phyloP scores from a whole-genome alignment of 2,113 vertebrate species.

The Lagopus leucura region DNA sequence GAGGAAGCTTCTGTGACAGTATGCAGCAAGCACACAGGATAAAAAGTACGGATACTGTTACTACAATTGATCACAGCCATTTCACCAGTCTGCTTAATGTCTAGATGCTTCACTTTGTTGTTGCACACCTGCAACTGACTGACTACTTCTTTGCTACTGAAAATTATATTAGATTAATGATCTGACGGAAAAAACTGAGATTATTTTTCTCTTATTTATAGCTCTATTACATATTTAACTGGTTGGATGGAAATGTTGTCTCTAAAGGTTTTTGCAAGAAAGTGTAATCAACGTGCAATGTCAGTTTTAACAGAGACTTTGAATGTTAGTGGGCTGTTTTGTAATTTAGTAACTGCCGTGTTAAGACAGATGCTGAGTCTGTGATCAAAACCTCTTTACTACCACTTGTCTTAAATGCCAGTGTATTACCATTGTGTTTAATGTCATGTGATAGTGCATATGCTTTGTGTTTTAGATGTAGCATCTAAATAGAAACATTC shows the following conservation, averaged over 20 bases:
- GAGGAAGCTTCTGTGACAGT: not conserved
- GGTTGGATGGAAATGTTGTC: not conserved
- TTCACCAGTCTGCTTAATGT: not conserved
- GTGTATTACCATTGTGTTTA: slow-evolving; percentile 17
- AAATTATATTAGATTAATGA: not conserved
- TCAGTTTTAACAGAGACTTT: not conserved
- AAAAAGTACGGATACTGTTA: not conserved
- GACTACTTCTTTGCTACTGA: not conserved
- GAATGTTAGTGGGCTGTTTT: slow-evolving; percentile 28
- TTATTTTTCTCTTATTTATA: slow-evolving; percentile 10
- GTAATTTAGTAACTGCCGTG: slow-evolving; percentile 20
- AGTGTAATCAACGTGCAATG: not conserved
- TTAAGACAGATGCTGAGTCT: not conserved
- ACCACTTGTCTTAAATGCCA: slow-evolving; percentile 5
- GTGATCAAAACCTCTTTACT: slow-evolving; percentile 5
- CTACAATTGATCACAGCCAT: not conserved
- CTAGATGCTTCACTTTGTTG: not conserved
- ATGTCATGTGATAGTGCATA: not conserved
- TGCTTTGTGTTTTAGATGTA: slow-evolving; percentile 15
- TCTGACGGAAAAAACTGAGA: not conserved
- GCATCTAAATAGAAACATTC: slow-evolving; percentile 24
- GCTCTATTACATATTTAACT: not conserved
- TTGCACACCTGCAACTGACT: not conserved
- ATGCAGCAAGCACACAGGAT: not conserved
- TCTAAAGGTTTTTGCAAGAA: not conserved